Base-by-base conservation (phyloP, 2,113 vertebrate species). In the Seriola dumerili region DNA sequence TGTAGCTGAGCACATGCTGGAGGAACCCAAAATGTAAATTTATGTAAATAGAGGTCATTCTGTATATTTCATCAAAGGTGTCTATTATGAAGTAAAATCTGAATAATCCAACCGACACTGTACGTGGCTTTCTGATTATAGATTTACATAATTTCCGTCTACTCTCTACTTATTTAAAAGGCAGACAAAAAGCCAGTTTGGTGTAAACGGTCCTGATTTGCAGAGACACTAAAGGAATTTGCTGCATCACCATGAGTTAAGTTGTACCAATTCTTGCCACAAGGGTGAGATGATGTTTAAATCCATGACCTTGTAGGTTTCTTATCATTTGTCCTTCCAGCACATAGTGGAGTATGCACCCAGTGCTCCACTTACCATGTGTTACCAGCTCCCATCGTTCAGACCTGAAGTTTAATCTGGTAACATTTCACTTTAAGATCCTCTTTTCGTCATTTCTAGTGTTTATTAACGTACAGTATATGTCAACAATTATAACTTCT, bases 271-370 rank as follows among this genome's bases (percentile, higher is more conserved):
- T 54, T 58, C 21, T 54, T 76, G 32, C 70, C 80, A 81, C 62
- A 55, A 78, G 68, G 62, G 66, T 69, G 70, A 73, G 64, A 71
- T 23, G 23, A 77, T 80, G 67, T 82, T 81, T 65, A 72, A 73
- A 62, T 64, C 4, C 12, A 1, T 74, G 75, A 87, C 67, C 59
- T 80, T 77, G 67, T 48, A 16, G 46, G 38, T 4, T 77, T 23
- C 71, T 75, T 57, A 59, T 72, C 17, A 32, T 42, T 61, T 32
- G 76, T 68, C 64, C 57, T 78, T 17, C 29, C 44, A 66, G 12
- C 63, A 66, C 61, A 2, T 9, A 46, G 64, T 44, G 42, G 42
- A 46, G 42, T 44, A 13, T 25, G 14, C 9, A 16, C 5, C 21
- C 66, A 13, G 12, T 14, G 14, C 12, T 44, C n/a, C 32, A 11